Conservation (phyloP, 2,888 invertebrate genomes). For the Thereva nobilitata region DNA sequence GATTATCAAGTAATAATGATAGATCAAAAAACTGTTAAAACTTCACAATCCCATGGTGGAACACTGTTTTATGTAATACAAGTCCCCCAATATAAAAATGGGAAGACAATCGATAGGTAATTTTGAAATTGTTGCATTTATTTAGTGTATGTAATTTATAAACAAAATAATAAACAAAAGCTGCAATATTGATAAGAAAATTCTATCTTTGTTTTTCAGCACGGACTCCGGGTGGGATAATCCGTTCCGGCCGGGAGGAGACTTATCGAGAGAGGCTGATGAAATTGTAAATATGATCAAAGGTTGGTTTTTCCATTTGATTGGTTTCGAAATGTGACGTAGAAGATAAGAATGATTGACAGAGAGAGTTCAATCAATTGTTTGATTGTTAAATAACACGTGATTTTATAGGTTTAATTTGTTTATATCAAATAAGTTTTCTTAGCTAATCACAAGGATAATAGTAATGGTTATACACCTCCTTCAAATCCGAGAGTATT, state of each 20-base stretch:
- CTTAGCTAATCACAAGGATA: too few species aligned
- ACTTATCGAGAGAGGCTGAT: constrained; percentile 86
- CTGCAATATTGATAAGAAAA: background rate
- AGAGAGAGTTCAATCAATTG: background rate
- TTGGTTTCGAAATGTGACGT: constrained; percentile 2
- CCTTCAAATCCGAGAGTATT: too few species aligned
- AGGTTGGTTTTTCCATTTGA: constrained; percentile 56
- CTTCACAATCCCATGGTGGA: constrained; percentile 67
- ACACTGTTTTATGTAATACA: constrained; percentile 71
- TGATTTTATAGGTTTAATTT: background rate
- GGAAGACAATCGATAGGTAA: too few species aligned
- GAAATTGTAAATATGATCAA: constrained; percentile 94
- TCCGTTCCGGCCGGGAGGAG: constrained; percentile 95
- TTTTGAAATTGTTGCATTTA: too few species aligned
- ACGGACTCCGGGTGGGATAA: constrained; percentile 97
- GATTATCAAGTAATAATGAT: too few species aligned
- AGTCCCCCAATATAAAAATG: constrained; percentile 57
- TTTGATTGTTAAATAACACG: background rate
- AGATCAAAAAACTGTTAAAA: constrained; percentile 41
- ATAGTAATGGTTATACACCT: too few species aligned
- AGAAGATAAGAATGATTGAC: background rate
- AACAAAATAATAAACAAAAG: constrained; percentile 1
- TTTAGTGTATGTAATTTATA: too few species aligned
- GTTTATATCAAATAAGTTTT: too few species aligned
- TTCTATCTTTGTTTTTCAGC: constrained; percentile 61